Percentiles rank a stretch among this genome's conserved stretches.
Conservation (phyloP, 2,797 vertebrate species). For the Pteropus rufus region DNA sequence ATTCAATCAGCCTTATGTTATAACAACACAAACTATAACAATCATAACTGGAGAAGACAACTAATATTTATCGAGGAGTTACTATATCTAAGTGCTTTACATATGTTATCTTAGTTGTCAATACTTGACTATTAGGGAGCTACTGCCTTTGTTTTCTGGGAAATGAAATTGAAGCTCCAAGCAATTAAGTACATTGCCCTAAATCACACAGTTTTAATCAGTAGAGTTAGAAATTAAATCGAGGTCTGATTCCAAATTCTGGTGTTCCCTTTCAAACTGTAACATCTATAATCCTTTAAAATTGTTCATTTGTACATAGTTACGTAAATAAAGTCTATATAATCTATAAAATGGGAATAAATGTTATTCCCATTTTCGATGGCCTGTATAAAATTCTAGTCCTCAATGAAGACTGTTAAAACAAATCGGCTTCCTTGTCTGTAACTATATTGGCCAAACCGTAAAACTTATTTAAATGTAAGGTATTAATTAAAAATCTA, state of each 20-base stretch:
- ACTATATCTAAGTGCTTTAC: not conserved
- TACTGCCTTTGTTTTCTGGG: not conserved
- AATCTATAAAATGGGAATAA: not conserved
- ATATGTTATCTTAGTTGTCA: not conserved
- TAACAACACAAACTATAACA: not conserved
- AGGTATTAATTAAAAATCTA: not conserved
- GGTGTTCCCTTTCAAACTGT: not conserved
- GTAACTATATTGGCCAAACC: conserved; percentile 17
- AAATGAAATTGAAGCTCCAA: not conserved
- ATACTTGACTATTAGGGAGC: not conserved
- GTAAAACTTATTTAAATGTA: not conserved
- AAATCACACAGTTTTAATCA: conserved; percentile 28
- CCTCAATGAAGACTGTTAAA: not conserved
- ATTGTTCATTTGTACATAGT: not conserved
- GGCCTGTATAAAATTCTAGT: too few relatives aligned
- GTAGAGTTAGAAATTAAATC: conserved; percentile 55
- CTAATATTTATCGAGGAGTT: not conserved
- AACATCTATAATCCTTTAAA: not conserved
- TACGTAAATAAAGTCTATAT: not conserved
- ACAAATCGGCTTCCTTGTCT: not conserved
- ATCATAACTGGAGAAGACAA: not conserved
- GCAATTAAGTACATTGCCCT: not conserved
- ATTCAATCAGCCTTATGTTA: conserved; percentile 17
- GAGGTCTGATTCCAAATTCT: conserved; percentile 19
- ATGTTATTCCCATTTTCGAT: too few relatives aligned